phyloP scores from a whole-genome alignment of 2,888 invertebrate genomes.

The Pinctada fucata region DNA sequence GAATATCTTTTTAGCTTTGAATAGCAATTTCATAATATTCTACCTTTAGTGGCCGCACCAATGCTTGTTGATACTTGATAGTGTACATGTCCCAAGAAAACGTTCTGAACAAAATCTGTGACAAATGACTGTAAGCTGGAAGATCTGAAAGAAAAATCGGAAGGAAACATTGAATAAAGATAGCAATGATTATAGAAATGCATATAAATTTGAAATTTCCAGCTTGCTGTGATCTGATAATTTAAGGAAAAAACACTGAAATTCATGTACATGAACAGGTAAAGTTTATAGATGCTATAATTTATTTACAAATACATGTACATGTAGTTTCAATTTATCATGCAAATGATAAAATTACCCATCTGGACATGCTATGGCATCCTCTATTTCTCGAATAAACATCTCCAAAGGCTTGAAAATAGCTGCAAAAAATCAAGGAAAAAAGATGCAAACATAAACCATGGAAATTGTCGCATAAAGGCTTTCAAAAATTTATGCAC shows the following conservation, averaged over 20 bases:
- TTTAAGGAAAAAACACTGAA: neutral
- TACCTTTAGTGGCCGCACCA: constrained; percentile 85
- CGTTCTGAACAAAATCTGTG: constrained; percentile 90
- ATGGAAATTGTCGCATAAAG: neutral
- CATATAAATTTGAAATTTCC: too few species aligned
- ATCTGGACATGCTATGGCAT: constrained; percentile 78
- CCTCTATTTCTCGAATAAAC: constrained; percentile 91
- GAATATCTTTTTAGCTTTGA: neutral
- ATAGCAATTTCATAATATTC: constrained; percentile 8
- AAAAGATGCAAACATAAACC: neutral
- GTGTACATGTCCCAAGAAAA: constrained; percentile 87
- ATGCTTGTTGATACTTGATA: constrained; percentile 82
- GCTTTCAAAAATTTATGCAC: neutral
- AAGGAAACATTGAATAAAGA: neutral
- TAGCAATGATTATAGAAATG: too few species aligned
- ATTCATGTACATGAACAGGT: neutral
- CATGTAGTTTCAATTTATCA: too few species aligned
- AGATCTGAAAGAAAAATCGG: constrained; percentile 76
- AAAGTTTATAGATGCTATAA: too few species aligned
- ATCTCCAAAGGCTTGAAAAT: constrained; percentile 89
- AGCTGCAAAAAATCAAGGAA: constrained; percentile 80
- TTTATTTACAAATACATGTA: too few species aligned
- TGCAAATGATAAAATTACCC: constrained; percentile 55
- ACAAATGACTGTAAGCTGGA: constrained; percentile 90
- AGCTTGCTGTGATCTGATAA: too few species aligned